Evolutionary conservation across 2,113 vertebrate species (phyloP), one percentile per base, ranked within the genome.

Genomic region (Phylloscopus trochilus): DNA sequence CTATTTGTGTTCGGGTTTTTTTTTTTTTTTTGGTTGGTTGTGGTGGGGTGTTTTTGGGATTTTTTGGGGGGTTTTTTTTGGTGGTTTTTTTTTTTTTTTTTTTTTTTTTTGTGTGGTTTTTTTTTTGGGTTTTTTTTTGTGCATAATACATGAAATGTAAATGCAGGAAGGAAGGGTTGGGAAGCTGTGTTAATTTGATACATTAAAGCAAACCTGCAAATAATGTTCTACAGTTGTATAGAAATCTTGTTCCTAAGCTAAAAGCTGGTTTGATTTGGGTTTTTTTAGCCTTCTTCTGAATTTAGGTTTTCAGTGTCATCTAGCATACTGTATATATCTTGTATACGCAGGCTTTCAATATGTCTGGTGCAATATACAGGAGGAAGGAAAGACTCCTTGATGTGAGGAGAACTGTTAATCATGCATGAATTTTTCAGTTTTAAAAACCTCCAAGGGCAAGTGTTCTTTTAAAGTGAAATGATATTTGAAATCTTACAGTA

Each of bases 341-440:
- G n/a, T 43, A 76, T 73, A 82, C 28, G 62, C 69, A 68, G 63
- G 52, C 53, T 97, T 95, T 92, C 87, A 93, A 69, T 94, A 94
- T 96, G 72, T 95, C 88, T 96, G 90, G 75, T 95, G 77, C 73
- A 93, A 67, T 89, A 60, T 82, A 52, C 37, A 84, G 51, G 35
- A 95, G 44, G 51, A 76, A 79, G 81, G 60, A 92, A 46, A 69
- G 82, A 78, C 33, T 87, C 79, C 91, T 94, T 87, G 77, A 59
- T 90, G 11, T 76, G 37, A 87, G 41, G 66, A 83, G 51, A 86
- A 67, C 31, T 84, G 66, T 85, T 95, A 89, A 91, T 95, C 44
- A 24, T 89, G 81, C 77, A 92, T 68, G 37, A 46, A 83, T 80
- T 85, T 89, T 95, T 93, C 43, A 55, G 44, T 63, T 46, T 76